These are phyloP conservation scores for Habropoda laboriosa DNA, from an alignment of 1,140 invertebrate genomes.

Conservation along the genomic window DNA sequence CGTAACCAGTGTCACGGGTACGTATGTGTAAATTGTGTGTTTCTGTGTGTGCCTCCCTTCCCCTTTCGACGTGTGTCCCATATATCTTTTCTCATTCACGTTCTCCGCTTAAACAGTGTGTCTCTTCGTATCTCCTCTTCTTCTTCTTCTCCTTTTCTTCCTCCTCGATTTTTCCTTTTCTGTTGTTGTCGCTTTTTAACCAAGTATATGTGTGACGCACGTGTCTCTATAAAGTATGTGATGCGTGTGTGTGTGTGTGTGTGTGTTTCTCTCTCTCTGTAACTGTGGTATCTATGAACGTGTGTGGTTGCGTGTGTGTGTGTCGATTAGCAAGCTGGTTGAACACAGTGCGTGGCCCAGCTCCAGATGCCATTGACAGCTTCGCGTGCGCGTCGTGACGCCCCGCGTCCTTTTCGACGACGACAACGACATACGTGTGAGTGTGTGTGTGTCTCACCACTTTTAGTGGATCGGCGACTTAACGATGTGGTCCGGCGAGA, in stretches of 20 bases:
- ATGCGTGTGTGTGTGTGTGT: background rate
- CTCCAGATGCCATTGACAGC: slow-evolving; percentile 70
- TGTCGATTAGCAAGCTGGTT: slow-evolving; percentile 72
- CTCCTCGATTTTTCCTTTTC: too few species aligned
- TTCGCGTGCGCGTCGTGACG: slow-evolving; percentile 63
- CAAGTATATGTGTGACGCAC: background rate
- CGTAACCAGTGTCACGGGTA: background rate
- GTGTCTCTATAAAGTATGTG: background rate
- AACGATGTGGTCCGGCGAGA: slow-evolving; percentile 95
- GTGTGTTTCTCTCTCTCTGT: background rate
- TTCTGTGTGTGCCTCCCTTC: background rate
- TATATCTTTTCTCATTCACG: background rate
- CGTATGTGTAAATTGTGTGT: background rate
- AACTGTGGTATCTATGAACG: background rate
- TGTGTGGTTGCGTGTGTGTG: slow-evolving; percentile 34
- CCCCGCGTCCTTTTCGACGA: slow-evolving; percentile 66
- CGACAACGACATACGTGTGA: slow-evolving; percentile 71
- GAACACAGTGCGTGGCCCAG: slow-evolving; percentile 73
- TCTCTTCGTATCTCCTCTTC: too few species aligned
- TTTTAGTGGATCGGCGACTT: slow-evolving; percentile 94
- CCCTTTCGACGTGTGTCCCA: background rate
- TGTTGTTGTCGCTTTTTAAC: too few species aligned
- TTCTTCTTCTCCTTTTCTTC: too few species aligned
- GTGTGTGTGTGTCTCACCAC: slow-evolving; percentile 68
- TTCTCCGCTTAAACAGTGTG: background rate